phyloP scores from a whole-genome alignment of 1,140 invertebrate species.

The Physella acuta region DNA sequence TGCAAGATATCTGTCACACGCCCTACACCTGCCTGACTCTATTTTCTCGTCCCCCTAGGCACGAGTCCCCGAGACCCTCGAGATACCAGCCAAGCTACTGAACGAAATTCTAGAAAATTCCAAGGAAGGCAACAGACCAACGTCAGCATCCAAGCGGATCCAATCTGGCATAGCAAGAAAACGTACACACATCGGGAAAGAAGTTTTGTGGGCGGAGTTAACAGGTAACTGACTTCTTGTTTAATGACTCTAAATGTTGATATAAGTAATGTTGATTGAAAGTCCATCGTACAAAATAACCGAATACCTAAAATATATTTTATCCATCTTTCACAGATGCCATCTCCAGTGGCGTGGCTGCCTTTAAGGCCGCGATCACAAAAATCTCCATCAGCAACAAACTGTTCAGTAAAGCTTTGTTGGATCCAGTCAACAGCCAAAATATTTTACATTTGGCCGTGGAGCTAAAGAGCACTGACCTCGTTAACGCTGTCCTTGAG shows the following conservation, averaged over 20 bases:
- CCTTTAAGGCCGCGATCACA: background rate
- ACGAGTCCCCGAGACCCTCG: background rate
- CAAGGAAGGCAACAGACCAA: background rate
- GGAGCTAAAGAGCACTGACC: slow-evolving; percentile 24
- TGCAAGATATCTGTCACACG: background rate
- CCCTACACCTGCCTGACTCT: background rate
- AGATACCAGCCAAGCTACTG: background rate
- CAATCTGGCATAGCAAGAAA: background rate
- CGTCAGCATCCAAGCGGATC: background rate
- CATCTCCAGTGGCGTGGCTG: background rate
- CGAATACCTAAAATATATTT: background rate
- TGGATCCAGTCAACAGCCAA: slow-evolving; percentile 31
- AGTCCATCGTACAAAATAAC: background rate
- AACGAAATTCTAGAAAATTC: background rate
- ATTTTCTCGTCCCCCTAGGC: background rate
- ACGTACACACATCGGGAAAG: background rate
- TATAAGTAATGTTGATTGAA: background rate
- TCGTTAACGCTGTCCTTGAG: slow-evolving; percentile 31
- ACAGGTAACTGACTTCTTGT: background rate
- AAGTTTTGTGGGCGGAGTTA: background rate
- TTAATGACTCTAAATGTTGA: background rate
- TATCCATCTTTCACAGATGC: background rate
- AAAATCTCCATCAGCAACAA: background rate
- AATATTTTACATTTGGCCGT: slow-evolving; percentile 44
- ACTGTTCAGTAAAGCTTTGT: slow-evolving; percentile 7